These are phyloP conservation scores for Ptychoptera albimana DNA, from an alignment of 2,888 invertebrate species.

Conservation along the genomic window DNA sequence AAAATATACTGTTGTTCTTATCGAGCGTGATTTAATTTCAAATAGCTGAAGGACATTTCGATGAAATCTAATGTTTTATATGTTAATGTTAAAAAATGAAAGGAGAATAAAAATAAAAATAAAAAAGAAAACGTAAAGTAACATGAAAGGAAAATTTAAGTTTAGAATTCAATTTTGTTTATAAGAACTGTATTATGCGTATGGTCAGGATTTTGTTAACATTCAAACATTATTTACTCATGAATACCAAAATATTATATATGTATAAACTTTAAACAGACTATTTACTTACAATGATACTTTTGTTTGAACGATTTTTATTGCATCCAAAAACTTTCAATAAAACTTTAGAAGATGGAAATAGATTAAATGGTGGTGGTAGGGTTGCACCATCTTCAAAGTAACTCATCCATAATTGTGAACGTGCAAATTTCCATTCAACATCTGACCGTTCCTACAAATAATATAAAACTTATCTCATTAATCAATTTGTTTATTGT, in stretches of 20 bases:
- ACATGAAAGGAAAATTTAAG: no score
- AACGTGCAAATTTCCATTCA: conserved; percentile 96
- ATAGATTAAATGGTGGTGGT: conserved; percentile 87
- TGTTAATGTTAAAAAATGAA: no score
- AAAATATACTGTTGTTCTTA: no score
- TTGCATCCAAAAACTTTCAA: conserved; percentile 34
- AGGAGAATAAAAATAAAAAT: no score
- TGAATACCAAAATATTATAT: neutral
- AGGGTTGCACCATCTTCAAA: conserved; percentile 86
- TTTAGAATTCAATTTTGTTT: no score
- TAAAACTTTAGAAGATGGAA: conserved; percentile 69
- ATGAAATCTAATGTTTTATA: no score
- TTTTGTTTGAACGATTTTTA: conserved; percentile 34
- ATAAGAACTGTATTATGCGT: no score
- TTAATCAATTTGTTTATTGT: neutral
- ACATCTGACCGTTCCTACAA: conserved; percentile 78
- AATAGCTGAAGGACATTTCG: no score
- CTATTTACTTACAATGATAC: conserved; percentile 40
- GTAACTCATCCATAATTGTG: conserved; percentile 93
- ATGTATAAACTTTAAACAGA: neutral
- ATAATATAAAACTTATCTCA: neutral
- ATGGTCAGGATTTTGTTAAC: neutral
- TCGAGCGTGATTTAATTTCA: no score
- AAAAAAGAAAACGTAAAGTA: no score
- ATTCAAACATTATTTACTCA: neutral